Conservation (phyloP, 2,888 invertebrate genomes). For the Drosophila flavopinicola region DNA sequence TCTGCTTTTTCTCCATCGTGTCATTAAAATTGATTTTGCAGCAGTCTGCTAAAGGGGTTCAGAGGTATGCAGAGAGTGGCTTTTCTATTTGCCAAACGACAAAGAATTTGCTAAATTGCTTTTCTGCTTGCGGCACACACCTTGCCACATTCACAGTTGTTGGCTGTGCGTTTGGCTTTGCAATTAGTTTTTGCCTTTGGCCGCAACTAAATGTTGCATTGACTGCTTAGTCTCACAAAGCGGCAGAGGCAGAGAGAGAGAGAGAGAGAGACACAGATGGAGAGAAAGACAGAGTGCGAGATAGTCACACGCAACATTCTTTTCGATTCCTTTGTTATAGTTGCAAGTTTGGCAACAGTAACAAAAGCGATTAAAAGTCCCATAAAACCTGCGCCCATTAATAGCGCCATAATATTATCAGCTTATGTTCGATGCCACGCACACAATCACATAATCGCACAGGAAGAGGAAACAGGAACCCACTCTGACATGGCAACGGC, state of each 20-base stretch:
- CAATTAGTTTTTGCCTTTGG: slow-evolving; percentile 72
- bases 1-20: slow-evolving; percentile 51
- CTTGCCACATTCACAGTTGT: slow-evolving; percentile 37
- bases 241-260: not conserved
- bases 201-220: slow-evolving; percentile 71
- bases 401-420: slow-evolving; percentile 80
- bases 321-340: slow-evolving; percentile 61
- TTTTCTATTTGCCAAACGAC: slow-evolving; percentile 73
- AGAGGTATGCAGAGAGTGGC: slow-evolving; percentile 48
- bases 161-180: slow-evolving; percentile 74
- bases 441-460: slow-evolving; percentile 35
- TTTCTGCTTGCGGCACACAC: slow-evolving; percentile 58
- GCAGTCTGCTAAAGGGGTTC: slow-evolving; percentile 9
- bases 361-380: slow-evolving; percentile 81
- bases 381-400: slow-evolving; percentile 81
- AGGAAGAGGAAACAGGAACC: slow-evolving; percentile 24
- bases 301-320: slow-evolving; percentile 55
- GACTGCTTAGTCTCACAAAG: slow-evolving; percentile 54
- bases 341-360: slow-evolving; percentile 74
- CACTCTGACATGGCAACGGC: slow-evolving; percentile 4
- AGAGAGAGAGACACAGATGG: not conserved
- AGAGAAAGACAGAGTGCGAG: slow-evolving; percentile 1
- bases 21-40: slow-evolving; percentile 78
- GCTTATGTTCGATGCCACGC: slow-evolving; percentile 76
- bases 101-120: slow-evolving; percentile 80